These are phyloP conservation scores for Ammospiza nelsoni DNA, from an alignment of 2,113 vertebrate genomes.

Conservation along the genomic window DNA sequence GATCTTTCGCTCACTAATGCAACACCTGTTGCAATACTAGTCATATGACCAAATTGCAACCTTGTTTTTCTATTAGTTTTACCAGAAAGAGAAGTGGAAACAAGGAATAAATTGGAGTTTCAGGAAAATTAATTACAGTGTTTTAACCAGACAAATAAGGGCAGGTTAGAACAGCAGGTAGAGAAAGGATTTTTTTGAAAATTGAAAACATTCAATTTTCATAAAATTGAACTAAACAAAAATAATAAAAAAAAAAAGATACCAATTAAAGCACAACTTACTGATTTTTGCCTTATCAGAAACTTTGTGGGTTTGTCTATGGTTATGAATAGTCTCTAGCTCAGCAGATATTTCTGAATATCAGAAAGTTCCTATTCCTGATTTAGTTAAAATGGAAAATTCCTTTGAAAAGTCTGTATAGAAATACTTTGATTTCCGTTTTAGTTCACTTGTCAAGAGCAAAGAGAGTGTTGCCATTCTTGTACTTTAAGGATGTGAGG, in stretches of 20 bases:
- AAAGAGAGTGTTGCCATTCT: conserved; percentile 51
- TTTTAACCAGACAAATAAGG: neutral
- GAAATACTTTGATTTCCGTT: conserved; percentile 54
- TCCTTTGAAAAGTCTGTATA: conserved; percentile 15
- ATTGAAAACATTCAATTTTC: too few relatives aligned
- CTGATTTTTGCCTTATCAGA: neutral
- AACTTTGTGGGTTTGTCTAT: neutral
- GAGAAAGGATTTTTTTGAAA: neutral
- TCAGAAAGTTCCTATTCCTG: neutral
- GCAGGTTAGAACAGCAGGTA: rapidly evolving
- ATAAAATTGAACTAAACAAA: neutral
- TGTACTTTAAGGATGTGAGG: conserved; percentile 47
- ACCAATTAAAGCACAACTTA: neutral
- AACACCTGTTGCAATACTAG: neutral
- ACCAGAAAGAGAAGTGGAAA: neutral
- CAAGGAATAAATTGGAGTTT: neutral
- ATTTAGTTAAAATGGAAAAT: conserved; percentile 14
- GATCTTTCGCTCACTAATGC: neutral
- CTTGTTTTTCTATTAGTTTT: neutral
- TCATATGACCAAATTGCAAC: neutral
- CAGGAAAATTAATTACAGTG: neutral
- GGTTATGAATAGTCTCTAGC: neutral
- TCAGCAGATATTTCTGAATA: neutral
- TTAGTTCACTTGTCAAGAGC: conserved; percentile 56
- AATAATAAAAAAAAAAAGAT: neutral